Conservation (phyloP, 2,797 vertebrate genomes). For the Furcifer pardalis region DNA sequence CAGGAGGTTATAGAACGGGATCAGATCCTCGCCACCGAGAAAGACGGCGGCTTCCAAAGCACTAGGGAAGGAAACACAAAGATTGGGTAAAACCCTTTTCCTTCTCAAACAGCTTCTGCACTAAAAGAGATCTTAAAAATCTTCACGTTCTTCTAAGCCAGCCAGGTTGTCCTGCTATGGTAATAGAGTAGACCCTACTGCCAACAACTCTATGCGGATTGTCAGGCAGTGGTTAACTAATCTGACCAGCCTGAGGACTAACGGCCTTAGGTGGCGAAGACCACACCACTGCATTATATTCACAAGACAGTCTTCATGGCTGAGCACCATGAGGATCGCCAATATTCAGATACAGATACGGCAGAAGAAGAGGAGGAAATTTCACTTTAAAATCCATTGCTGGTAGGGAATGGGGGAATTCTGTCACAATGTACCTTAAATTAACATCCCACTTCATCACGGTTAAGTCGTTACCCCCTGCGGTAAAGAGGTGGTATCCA, state of each 20-base stretch:
- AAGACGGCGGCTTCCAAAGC: constrained; percentile 84
- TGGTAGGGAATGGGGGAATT: background rate
- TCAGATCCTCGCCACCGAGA: constrained; percentile 85
- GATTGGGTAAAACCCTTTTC: background rate
- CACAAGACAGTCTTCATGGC: no score
- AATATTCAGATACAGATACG: no score
- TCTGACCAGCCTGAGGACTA: no score
- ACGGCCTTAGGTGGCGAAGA: no score
- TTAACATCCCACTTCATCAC: constrained; percentile 87
- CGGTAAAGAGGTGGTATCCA: constrained; percentile 84
- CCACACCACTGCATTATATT: no score
- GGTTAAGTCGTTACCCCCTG: constrained; percentile 81
- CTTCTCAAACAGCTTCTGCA: background rate
- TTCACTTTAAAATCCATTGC: background rate
- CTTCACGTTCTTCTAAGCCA: constrained; percentile 17
- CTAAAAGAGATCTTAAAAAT: constrained; percentile 7
- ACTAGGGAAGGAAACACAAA: constrained; percentile 71
- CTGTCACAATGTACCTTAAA: constrained; percentile 74
- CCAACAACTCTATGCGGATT: no score
- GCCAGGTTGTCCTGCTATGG: no score
- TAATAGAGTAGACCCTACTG: no score
- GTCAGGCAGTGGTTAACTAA: no score
- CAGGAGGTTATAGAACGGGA: constrained; percentile 89
- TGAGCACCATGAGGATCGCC: no score
- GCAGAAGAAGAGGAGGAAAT: no score